Evolutionary conservation across 2,113 vertebrate genomes (phyloP), one percentile per base, ranked within the genome.

Genomic region (Barnardius zonarius): DNA sequence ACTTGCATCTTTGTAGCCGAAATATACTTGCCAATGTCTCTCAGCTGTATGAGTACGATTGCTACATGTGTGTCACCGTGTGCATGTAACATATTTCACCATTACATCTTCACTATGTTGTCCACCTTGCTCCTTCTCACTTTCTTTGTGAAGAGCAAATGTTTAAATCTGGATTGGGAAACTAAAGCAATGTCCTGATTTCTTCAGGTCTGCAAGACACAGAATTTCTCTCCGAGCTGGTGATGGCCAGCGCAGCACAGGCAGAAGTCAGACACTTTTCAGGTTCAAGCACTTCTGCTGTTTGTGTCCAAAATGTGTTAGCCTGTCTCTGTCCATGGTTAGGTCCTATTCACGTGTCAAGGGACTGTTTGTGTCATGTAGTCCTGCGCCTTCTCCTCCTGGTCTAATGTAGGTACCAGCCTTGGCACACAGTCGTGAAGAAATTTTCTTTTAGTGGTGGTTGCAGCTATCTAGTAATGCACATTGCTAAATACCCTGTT

Each of bases 161-260:
- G 25, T 43, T 83, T 78, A 41, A 77, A 48, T n/a, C 20, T 73
- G 67, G 31, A 43, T 46, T 19, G 54, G 49, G 22, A 70, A 87
- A 27, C 33, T 27, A 35, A 48, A 84, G 66, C n/a, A 57, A 68
- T 80, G 19, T 17, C 62, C 57, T 62, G 62, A 41, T 44, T 87
- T 75, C 12, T 52, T 73, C 74, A 79, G 63, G 30, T 73, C 59
- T 83, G 54, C 55, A 62, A 80, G 55, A 41, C 24, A 37, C 55
- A 78, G 72, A 27, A 43, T 70, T 16, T 44, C 9, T 76, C n/a
- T 59, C 57, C 5, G 1, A 70, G 10, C 59, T 63, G 54, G 13
- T 28, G 12, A 35, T 25, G 77, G 17, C 63, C 35, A 35, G 37
- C 0, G 0, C 67, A 80, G 59, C 35, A 20, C 18, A 37, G 49